Base-by-base conservation (phyloP, 2,113 vertebrate genomes). In the Albula goreensis region DNA sequence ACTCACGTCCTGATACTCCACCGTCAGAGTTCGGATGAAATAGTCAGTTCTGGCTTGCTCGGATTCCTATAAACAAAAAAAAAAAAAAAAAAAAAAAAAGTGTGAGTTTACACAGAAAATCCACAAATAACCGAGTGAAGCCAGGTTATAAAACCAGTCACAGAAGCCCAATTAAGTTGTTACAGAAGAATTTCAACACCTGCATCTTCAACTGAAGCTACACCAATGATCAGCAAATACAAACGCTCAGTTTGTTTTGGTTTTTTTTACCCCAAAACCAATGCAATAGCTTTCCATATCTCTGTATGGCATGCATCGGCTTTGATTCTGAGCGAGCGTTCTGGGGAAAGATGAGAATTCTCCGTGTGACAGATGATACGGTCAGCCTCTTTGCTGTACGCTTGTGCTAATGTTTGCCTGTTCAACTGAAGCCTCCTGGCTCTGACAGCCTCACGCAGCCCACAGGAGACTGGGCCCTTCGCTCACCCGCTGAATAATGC, bases 1-100 rank as follows among this genome's bases (percentile, higher is more conserved):
- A 96, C 97, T 97, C 94, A 99, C 98, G 87, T 98, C 97, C 41
- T 98, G 96, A 94, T 97, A 96, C 94, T 98, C 96, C 92, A 97
- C 96, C 84, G 93, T 90, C 83, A 99, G 94, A 8, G 96, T 97
- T 90, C 98, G 97, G 93, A 99, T 97, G 90, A 95, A 97, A 90
- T 97, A 99, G 94, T 99, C 98, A 87, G 96, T 97, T 93, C 97
- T 97, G 86, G 94, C 90, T 93, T 99, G 96, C 89, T 99, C 98
- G 0, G 97, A 96, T 93, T 99, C 98, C 98, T 99, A 90, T 91
- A 94, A 56, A 85, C n/a, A 22, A 7, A 7, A 51, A 84, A 52
- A 87, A 93, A 15, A 63, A 41, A 91, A 94, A 56, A 85, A 22
- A 1, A 7, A 51, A 84, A 52, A 87, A 93, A 31, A 63, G 66